These are phyloP conservation scores for Bugulina stolonifera DNA, from an alignment of 2,888 invertebrate species.

Conservation along the genomic window DNA sequence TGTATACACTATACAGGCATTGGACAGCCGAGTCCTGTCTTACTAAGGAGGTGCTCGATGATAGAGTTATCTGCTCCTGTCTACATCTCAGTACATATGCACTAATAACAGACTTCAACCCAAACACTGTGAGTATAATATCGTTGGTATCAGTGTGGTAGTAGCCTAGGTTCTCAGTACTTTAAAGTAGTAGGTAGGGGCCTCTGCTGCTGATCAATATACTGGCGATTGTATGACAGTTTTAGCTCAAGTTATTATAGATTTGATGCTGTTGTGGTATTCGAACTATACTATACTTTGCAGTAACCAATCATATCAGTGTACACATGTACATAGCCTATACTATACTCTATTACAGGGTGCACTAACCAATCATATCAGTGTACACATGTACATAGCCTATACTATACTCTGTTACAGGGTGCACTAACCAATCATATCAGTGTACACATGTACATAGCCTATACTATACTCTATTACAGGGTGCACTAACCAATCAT, in stretches of 20 bases:
- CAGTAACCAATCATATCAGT: conserved; percentile 61
- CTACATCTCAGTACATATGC: conserved; percentile 85
- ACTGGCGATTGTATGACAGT: too few species aligned
- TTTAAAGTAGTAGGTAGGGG: too few species aligned
- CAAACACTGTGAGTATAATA: conserved; percentile 65
- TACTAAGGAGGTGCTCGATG: conserved; percentile 56
- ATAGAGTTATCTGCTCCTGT: conserved; percentile 72
- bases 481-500: conserved; percentile 42
- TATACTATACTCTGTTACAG: background rate
- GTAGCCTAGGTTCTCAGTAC: too few species aligned
- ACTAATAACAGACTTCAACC: conserved; percentile 77
- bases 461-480: conserved; percentile 43
- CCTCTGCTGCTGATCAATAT: too few species aligned
- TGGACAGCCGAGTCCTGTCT: conserved; percentile 88
- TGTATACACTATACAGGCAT: conserved; percentile 58
- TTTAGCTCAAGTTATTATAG: too few species aligned
- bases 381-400: conserved; percentile 83
- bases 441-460: conserved; percentile 81
- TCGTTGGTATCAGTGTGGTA: too few species aligned
- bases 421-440: conserved; percentile 57
- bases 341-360: too few species aligned
- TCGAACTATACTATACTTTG: background rate
- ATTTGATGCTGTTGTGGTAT: too few species aligned
- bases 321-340: conserved; percentile 84
- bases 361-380: conserved; percentile 59